Base-by-base conservation (phyloP, 2,113 vertebrate genomes). In the Lutjanus erythropterus region DNA sequence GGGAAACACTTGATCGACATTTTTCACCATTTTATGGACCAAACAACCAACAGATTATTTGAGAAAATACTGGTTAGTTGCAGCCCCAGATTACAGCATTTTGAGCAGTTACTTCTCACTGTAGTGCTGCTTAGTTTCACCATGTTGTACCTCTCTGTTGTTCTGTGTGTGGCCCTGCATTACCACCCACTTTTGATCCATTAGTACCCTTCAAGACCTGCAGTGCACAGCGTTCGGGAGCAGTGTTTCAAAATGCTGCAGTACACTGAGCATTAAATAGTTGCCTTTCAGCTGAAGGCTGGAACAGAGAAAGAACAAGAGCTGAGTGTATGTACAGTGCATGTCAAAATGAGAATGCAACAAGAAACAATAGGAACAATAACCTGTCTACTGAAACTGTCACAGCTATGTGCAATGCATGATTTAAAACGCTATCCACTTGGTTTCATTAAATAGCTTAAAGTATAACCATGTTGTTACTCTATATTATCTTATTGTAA, bases 131-230 rank as follows among this genome's bases (percentile, higher is more conserved):
- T 78, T 68, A 84, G 46, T 92, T 93, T 94, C 94, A 92, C 92
- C 95, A 21, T 93, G 93, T 50, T 12, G 94, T 90, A 94, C 93
- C 89, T 93, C 23, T 53, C 91, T 89, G 83, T 93, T 94, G 89
- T 93, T 91, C 91, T 90, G 18, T 87, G 89, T 94, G 91, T 92
- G 94, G 85, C 94, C 89, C 92, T 89, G 81, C 92, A 95, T 96
- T 95, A 94, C 91, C 91, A 94, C 89, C 94, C 94, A 95, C 95
- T 96, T 94, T 94, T 95, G 91, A 95, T 94, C 95, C 96, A 96
- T 96, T 96, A 96, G 93, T 91, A 83, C 85, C 90, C 94, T 95
- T 91, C 85, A 88, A 88, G 92, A 92, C 91, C 91, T 91, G 92
- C 83, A 87, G 90, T 86, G 90, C 83, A 90, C 27, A 77, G 88